Base-by-base conservation (phyloP, 2,888 invertebrate species). In the Eupsilia transversa region DNA sequence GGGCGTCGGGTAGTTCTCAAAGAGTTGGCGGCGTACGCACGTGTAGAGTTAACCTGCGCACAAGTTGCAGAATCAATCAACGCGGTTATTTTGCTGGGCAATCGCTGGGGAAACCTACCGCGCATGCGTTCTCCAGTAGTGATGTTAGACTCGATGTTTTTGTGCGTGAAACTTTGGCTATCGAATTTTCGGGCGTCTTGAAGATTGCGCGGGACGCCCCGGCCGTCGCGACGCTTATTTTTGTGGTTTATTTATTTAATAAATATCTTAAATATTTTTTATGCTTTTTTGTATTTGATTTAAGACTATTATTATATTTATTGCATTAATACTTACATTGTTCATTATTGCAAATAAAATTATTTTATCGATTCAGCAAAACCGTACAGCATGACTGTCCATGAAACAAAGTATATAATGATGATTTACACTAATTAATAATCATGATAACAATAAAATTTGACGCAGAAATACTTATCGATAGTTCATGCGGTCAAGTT, bases 1-100 rank as follows among this genome's bases (percentile, higher is more conserved):
- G 65, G 83, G 86, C 84, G 83, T 82, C 88, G 80, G 88, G 87
- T 79, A 87, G 92, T 80, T 89, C 92, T 90, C 84, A 78, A 79
- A 86, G 86, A 86, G 86, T 89, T 93, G 92, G 92, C 81, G 87
- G 90, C 93, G 93, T 92, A 92, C 91, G 92, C 92, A 92, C 91
- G 91, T 93, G 91, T 84, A 85, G 83, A 87, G 88, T 83, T 94
- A 94, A 94, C 95, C 95, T 95, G 94, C 93, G 95, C 94, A 91
- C 93, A 94, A 95, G 93, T 95, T 94, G 91, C 92, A 93, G 95
- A 96, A 96, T 95, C 96, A 96, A 95, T 96, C 96, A 95, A 94
- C 94, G 92, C 92, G 90, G 91, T 91, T 91, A 92, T 92, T 93
- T 92, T 92, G 93, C 93, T 93, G 92, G 92, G 94, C 93, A 91